Percentiles rank a stretch among this genome's conserved stretches.
Evolutionary conservation across 2,888 invertebrate genomes (phyloP).

Genomic region (Slavum lentiscoides): DNA sequence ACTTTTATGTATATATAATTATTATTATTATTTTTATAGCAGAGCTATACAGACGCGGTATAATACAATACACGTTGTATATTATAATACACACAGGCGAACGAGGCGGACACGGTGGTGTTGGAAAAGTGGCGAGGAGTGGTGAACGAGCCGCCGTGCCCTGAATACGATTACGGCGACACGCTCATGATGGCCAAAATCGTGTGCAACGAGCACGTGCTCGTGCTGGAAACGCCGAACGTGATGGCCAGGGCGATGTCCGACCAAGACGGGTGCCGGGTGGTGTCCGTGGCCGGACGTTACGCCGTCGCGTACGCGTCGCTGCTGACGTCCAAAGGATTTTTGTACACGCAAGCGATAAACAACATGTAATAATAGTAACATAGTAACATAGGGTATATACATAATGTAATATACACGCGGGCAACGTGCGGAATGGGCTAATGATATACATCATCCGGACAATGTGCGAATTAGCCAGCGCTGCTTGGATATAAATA

Average conservation of each 20-base stretch:
- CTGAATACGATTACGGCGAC: neutral
- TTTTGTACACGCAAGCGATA: slow-evolving; percentile 26
- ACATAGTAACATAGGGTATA: no score
- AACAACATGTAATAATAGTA: slow-evolving; percentile 45
- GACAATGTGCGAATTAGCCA: no score
- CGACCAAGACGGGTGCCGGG: slow-evolving; percentile 42
- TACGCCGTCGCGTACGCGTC: slow-evolving; percentile 54
- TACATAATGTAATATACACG: no score
- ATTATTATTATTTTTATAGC: no score
- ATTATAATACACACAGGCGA: slow-evolving; percentile 33
- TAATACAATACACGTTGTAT: no score
- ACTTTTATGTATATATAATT: no score
- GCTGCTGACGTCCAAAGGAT: slow-evolving; percentile 52
- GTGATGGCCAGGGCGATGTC: slow-evolving; percentile 53
- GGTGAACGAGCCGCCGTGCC: slow-evolving; percentile 54
- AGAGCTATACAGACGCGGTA: no score
- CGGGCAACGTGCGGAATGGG: no score
- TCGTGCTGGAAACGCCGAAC: slow-evolving; percentile 54
- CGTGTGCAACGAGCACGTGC: slow-evolving; percentile 49
- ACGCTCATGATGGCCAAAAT: slow-evolving; percentile 44
- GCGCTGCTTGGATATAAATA: no score
- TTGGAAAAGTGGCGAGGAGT: slow-evolving; percentile 52
- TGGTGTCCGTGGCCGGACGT: slow-evolving; percentile 53
- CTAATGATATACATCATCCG: no score
- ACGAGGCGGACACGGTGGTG: slow-evolving; percentile 52